A percentile compares a stretch with the other conserved stretches of the same genome.
phyloP scores from a whole-genome alignment of 1,140 invertebrate genomes.

The Galleria mellonella region DNA sequence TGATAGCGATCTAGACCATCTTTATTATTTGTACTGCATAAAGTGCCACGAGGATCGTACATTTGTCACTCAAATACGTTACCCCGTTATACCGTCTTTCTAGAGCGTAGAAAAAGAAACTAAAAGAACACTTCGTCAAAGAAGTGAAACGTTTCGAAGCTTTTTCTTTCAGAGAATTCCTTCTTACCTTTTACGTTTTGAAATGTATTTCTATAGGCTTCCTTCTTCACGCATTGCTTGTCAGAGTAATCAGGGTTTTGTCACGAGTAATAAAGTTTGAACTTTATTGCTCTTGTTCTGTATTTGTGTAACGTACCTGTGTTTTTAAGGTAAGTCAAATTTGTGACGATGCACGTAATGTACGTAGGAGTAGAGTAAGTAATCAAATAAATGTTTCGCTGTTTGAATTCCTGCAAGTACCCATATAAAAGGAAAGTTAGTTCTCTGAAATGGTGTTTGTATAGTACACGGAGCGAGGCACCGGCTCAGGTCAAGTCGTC shows the following conservation, averaged over 20 bases:
- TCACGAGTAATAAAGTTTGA: background rate
- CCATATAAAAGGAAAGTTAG: slow-evolving; percentile 22
- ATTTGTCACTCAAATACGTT: too few species aligned
- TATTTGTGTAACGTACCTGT: too few species aligned
- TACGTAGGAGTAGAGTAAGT: slow-evolving; percentile 1
- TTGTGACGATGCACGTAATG: too few species aligned
- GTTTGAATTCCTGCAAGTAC: slow-evolving; percentile 15
- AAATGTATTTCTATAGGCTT: background rate
- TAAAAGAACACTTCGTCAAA: too few species aligned
- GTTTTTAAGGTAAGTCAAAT: too few species aligned
- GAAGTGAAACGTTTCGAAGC: too few species aligned
- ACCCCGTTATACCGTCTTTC: too few species aligned
- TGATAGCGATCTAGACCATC: too few species aligned
- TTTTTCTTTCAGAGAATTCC: too few species aligned
- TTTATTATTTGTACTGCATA: too few species aligned
- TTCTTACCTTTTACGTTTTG: background rate
- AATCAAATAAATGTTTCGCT: slow-evolving; percentile 22
- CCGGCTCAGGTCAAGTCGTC: slow-evolving; percentile 8
- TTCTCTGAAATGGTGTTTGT: slow-evolving; percentile 22
- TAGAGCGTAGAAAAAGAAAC: too few species aligned
- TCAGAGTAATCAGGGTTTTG: background rate
- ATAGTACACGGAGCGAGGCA: background rate
- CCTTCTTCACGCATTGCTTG: background rate
- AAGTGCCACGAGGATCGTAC: too few species aligned
- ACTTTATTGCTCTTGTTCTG: slow-evolving; percentile 1